A percentile compares a stretch with the other conserved stretches of the same genome.
phyloP scores from a whole-genome alignment of 2,113 vertebrate genomes.

The Furnarius figulus region DNA sequence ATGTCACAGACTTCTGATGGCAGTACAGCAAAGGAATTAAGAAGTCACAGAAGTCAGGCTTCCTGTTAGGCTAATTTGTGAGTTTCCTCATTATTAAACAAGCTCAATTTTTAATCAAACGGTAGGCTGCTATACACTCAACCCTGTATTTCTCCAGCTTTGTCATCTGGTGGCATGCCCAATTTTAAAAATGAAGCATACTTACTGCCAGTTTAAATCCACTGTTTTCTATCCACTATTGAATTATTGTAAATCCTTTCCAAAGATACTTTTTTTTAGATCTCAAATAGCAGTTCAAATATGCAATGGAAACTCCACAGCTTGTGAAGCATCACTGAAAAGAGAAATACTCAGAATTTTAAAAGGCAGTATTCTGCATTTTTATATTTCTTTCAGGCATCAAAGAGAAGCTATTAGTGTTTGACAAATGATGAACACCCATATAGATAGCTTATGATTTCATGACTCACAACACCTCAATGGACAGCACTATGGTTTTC shows the following conservation, averaged over 20 bases:
- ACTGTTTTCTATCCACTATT: not conserved
- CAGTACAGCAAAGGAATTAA: not conserved
- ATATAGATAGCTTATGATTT: not conserved
- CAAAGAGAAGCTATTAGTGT: not conserved
- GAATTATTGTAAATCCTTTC: not conserved
- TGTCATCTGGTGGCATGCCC: not conserved
- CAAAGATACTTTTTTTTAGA: not conserved
- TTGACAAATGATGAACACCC: not conserved
- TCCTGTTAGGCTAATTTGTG: not conserved
- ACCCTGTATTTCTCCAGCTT: not conserved
- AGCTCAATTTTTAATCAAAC: not conserved
- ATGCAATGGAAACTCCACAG: not conserved
- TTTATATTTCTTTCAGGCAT: not conserved
- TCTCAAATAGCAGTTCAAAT: not conserved
- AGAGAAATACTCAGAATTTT: not conserved
- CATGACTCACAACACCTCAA: not conserved
- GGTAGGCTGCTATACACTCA: not conserved
- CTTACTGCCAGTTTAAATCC: not conserved
- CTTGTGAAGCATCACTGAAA: not conserved
- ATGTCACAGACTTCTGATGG: slow-evolving; percentile 22
- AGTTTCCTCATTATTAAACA: not conserved
- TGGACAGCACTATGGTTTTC: not conserved
- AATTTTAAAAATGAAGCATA: not conserved
- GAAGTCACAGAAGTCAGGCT: slow-evolving; percentile 41
- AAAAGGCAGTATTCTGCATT: not conserved